Evolutionary conservation across 2,113 vertebrate species (phyloP).

Genomic region (Dendrocopos noguchii): DNA sequence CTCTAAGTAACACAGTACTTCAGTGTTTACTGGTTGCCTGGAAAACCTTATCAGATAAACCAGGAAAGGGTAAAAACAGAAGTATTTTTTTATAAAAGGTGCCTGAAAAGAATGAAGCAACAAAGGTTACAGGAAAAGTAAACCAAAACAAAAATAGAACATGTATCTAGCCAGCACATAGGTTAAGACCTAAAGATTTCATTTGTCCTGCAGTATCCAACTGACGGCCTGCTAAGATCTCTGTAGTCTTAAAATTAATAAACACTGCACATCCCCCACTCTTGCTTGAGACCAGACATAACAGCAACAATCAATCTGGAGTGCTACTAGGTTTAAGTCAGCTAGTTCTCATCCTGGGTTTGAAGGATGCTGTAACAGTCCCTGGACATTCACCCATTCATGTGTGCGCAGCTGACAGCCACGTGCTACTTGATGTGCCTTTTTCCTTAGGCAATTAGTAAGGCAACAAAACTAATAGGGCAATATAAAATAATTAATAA

Average conservation of each 20-base stretch:
- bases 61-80: neutral
- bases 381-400: neutral
- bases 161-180: neutral
- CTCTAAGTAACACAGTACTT: neutral
- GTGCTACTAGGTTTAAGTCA: conserved; percentile 28
- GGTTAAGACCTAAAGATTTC: neutral
- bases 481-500: neutral
- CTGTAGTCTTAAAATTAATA: neutral
- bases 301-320: conserved; percentile 11
- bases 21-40: neutral
- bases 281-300: neutral
- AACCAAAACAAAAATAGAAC: neutral
- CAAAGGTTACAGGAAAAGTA: neutral
- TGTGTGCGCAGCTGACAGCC: neutral
- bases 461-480: neutral
- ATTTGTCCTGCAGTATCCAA: neutral
- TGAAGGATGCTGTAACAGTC: neutral
- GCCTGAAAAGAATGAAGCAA: neutral
- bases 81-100: neutral
- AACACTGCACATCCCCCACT: neutral
- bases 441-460: neutral
- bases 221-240: neutral
- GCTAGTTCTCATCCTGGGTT: conserved; percentile 13
- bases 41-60: neutral
- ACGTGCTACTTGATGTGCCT: neutral